These are phyloP conservation scores for Etheostoma cragini DNA, from an alignment of 2,113 vertebrate species.

Conservation along the genomic window DNA sequence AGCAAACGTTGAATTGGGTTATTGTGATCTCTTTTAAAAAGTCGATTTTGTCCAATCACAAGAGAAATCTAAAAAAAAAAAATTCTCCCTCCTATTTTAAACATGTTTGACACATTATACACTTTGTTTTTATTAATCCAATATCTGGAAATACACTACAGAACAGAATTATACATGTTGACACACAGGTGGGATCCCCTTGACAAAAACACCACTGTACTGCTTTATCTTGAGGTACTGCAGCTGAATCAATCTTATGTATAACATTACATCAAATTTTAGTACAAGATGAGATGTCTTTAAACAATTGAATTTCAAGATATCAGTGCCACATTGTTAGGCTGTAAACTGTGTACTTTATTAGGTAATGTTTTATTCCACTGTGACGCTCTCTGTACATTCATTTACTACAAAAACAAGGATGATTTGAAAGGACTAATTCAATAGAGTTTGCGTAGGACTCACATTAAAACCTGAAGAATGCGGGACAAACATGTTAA, in stretches of 20 bases:
- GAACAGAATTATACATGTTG: slow-evolving; percentile 28
- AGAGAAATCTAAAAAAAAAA: not conserved
- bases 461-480: not conserved
- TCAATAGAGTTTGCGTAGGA: slow-evolving; percentile 24
- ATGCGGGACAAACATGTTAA: not conserved
- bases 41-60: not conserved
- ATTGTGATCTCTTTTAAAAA: not conserved
- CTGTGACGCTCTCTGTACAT: slow-evolving; percentile 55
- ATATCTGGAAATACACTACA: slow-evolving; percentile 16
- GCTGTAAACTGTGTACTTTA: slow-evolving; percentile 70
- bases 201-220: slow-evolving; percentile 17
- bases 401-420: slow-evolving; percentile 31
- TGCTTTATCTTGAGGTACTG: not conserved
- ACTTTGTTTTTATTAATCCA: slow-evolving; percentile 9
- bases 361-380: slow-evolving; percentile 35
- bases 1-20: slow-evolving; percentile 35
- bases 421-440: slow-evolving; percentile 22
- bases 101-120: not conserved
- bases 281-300: slow-evolving; percentile 16
- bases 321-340: slow-evolving; percentile 44
- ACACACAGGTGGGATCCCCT: slow-evolving; percentile 23
- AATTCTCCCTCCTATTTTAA: slow-evolving; percentile 20
- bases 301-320: slow-evolving; percentile 22
- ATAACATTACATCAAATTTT: slow-evolving; percentile 2
- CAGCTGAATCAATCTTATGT: slow-evolving; percentile 7